Percentiles rank a stretch among this genome's conserved stretches.
These are phyloP conservation scores for Pelagia noctiluca DNA, from an alignment of 30 jellyfish, hydroid and myxozoan species.

Conservation along the genomic window DNA sequence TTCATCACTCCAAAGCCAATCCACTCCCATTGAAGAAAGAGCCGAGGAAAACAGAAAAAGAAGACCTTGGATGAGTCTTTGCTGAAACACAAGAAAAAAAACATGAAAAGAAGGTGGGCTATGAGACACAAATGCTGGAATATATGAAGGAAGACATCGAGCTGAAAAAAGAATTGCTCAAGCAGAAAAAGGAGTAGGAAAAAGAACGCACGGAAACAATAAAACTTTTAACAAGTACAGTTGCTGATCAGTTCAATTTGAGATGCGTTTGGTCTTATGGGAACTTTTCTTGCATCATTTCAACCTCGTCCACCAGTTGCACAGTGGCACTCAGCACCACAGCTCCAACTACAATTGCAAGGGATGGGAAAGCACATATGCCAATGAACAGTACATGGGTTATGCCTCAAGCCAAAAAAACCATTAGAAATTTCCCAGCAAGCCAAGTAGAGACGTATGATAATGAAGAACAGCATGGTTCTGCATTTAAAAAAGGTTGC, in stretches of 20 bases:
- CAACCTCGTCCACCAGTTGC: conserved; percentile 19
- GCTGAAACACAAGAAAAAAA: conserved; percentile 28
- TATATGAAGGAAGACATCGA: too few relatives aligned
- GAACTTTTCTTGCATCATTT: conserved; percentile 8
- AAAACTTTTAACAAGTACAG: conserved; percentile 1
- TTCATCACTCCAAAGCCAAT: too few relatives aligned
- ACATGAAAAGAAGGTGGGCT: conserved; percentile 3
- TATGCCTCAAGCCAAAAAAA: conserved; percentile 8
- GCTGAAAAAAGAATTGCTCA: too few relatives aligned
- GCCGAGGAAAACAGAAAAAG: conserved; percentile 8
- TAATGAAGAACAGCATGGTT: background rate
- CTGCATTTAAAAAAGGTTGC: background rate
- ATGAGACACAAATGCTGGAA: too few relatives aligned
- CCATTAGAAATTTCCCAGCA: background rate
- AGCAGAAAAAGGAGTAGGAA: conserved; percentile 1
- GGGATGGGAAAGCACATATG: conserved; percentile 1
- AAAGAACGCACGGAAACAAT: conserved; percentile 18
- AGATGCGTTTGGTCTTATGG: background rate
- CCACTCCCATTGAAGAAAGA: too few relatives aligned
- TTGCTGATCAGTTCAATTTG: conserved; percentile 8
- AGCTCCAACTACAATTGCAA: conserved; percentile 1
- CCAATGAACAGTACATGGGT: background rate
- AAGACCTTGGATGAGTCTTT: conserved; percentile 37
- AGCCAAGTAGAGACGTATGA: conserved; percentile 3
- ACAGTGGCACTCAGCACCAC: conserved; percentile 12